Conservation (phyloP, 1,140 invertebrate species). For the Lepidurus packardi region DNA sequence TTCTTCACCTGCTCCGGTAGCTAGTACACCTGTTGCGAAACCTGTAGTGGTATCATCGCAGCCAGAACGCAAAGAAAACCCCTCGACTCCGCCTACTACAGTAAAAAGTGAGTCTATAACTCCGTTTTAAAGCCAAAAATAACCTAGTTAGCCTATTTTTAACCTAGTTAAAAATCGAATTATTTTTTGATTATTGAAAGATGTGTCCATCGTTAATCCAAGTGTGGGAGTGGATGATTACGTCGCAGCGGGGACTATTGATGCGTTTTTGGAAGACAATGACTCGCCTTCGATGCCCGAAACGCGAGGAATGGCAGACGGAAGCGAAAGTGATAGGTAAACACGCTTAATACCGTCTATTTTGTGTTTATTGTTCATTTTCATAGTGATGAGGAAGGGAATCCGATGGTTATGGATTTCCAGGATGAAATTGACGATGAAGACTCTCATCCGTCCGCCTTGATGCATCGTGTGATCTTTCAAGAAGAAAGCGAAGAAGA, state of each 20-base stretch:
- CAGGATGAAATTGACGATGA: constrained; percentile 79
- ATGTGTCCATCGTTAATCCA: not conserved
- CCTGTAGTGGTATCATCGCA: constrained; percentile 34
- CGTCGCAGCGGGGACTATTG: constrained; percentile 23
- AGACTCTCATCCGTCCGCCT: constrained; percentile 42
- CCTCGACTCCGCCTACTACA: not conserved
- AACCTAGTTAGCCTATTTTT: too few species aligned
- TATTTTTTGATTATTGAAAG: too few species aligned
- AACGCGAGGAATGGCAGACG: not conserved
- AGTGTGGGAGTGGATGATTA: constrained; percentile 28
- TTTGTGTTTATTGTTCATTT: constrained; percentile 46
- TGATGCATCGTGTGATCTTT: constrained; percentile 28
- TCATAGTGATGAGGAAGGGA: constrained; percentile 63
- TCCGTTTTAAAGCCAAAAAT: not conserved
- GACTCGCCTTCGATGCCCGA: not conserved
- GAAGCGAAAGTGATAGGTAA: constrained; percentile 8
- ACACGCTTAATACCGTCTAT: not conserved
- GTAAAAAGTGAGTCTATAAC: not conserved
- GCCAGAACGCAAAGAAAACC: constrained; percentile 23
- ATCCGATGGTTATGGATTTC: constrained; percentile 79
- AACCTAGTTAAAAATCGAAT: too few species aligned
- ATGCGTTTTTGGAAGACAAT: not conserved
- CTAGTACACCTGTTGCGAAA: constrained; percentile 34
- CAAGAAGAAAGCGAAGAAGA: constrained; percentile 26
- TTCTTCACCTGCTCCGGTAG: constrained; percentile 17